Base-by-base conservation (phyloP, 35 echinoderm and acorn worm genomes). In the Stichopus chloronotus region DNA sequence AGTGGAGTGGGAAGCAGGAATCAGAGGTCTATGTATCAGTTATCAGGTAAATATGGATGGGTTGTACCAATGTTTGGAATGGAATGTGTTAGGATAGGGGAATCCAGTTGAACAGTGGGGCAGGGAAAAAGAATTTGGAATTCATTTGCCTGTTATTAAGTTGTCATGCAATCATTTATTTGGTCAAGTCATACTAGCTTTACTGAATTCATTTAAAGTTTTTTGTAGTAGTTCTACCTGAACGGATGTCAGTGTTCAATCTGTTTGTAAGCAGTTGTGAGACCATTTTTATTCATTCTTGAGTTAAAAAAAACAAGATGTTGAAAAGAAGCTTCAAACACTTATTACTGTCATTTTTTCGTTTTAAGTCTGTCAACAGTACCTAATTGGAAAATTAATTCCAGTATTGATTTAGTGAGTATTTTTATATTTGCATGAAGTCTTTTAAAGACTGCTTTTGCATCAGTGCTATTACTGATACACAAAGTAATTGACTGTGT, bases 341-440 rank as follows among this genome's bases (percentile, higher is more conserved):
- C 3, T 43, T 43, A 43, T 43, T 43, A 43, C 30, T 43, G 30
- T 43, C 30, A 43, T 43, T 43, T 43, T 8, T 43, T 43, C 30
- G 30, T 3, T 43, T 43, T 43, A 43, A 43, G 30, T 43, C 30
- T 43, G 30, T 43, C 30, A 43, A 43, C 30, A 43, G 30, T 43
- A 43, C 30, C 30, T 43, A 43, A 43, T 43, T 43, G 30, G 11
- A 71, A 71, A 71, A 13, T 71, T 71, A 71, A 71, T 71, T 71
- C n/a, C 65, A 71, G 65, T 71, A 71, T 71, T 71, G 65, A 71
- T 71, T 71, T n/a, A 71, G 65, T 71, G 11, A n/a, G 11, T 71
- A 11, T 71, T 13, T n/a, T 71, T 71, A n/a, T 11, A 13, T n/a
- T 13, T 71, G 65, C 11, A 13, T 71, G 65, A 71, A 71, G 65